Conservation (phyloP, 2,797 vertebrate species). For the Chromis chromis region DNA sequence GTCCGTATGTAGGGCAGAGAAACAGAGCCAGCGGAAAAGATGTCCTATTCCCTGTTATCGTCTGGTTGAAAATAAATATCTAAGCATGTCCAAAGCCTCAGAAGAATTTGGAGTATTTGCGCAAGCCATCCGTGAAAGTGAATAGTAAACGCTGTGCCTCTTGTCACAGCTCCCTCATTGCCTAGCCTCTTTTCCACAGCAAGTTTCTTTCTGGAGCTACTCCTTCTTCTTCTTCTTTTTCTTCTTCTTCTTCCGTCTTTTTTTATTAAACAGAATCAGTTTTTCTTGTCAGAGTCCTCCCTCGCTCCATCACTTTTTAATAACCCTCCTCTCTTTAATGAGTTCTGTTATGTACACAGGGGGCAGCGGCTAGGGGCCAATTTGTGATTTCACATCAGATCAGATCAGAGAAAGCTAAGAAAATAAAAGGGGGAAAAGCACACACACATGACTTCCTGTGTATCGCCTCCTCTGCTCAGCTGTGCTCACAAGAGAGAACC, state of each 20-base stretch:
- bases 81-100: conserved; percentile 61
- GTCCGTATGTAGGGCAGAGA: conserved; percentile 68
- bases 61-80: conserved; percentile 69
- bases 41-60: conserved; percentile 69
- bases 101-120: conserved; percentile 58
- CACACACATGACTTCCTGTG: conserved; percentile 39
- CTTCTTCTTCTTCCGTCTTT: conserved; percentile 52
- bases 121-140: conserved; percentile 65
- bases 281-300: conserved; percentile 80
- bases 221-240: conserved; percentile 4
- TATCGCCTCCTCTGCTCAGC: conserved; percentile 54
- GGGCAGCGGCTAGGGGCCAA: conserved; percentile 81
- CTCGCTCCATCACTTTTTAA: conserved; percentile 84
- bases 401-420: conserved; percentile 76
- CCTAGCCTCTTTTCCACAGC: conserved; percentile 55
- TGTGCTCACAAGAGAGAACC: conserved; percentile 60
- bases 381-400: conserved; percentile 84
- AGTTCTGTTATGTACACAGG: conserved; percentile 85
- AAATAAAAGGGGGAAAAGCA: conserved; percentile 48
- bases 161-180: conserved; percentile 57
- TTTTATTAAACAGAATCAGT: conserved; percentile 79
- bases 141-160: conserved; percentile 53
- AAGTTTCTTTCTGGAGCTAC: conserved; percentile 58
- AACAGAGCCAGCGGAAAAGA: conserved; percentile 46
- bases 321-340: conserved; percentile 84